Evolutionary conservation across 2,113 vertebrate species (phyloP).

Genomic region (Poecilia latipinna): DNA sequence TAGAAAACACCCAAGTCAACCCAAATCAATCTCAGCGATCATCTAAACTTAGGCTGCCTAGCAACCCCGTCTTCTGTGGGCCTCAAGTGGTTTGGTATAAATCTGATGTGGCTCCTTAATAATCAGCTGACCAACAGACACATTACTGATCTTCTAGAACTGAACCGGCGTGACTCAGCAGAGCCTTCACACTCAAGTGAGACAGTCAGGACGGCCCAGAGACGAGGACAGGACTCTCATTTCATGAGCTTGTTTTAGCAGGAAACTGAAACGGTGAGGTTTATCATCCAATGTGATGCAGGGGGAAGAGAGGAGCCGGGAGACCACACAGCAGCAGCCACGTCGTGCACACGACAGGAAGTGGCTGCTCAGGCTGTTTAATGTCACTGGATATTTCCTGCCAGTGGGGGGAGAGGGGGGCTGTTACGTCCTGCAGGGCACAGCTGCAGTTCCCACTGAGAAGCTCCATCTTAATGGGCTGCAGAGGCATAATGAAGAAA

Average conservation of each 20-base stretch:
- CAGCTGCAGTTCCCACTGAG: constrained; percentile 47
- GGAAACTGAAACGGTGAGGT: constrained; percentile 12
- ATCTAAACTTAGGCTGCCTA: no score
- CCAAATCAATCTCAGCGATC: no score
- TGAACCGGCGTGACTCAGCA: constrained; percentile 55
- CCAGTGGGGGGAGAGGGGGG: constrained; percentile 28
- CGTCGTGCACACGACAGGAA: constrained; percentile 46
- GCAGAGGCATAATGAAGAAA: constrained; percentile 41
- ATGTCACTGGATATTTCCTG: constrained; percentile 67
- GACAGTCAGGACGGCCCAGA: constrained; percentile 3
- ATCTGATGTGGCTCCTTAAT: no score
- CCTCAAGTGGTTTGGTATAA: no score
- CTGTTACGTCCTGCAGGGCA: constrained; percentile 49
- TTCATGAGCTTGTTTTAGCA: constrained; percentile 57
- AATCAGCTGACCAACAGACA: no score
- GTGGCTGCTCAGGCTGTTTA: constrained; percentile 48
- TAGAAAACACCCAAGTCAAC: no score
- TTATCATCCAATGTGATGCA: background rate
- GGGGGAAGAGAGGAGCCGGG: constrained; percentile 5
- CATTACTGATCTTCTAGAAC: constrained; percentile 4
- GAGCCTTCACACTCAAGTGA: constrained; percentile 22
- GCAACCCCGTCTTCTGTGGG: no score
- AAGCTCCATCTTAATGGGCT: constrained; percentile 41
- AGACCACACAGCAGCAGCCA: constrained; percentile 27
- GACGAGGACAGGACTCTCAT: constrained; percentile 49